Evolutionary conservation across 2,888 invertebrate species (phyloP).

Genomic region (Athalia rosae): DNA sequence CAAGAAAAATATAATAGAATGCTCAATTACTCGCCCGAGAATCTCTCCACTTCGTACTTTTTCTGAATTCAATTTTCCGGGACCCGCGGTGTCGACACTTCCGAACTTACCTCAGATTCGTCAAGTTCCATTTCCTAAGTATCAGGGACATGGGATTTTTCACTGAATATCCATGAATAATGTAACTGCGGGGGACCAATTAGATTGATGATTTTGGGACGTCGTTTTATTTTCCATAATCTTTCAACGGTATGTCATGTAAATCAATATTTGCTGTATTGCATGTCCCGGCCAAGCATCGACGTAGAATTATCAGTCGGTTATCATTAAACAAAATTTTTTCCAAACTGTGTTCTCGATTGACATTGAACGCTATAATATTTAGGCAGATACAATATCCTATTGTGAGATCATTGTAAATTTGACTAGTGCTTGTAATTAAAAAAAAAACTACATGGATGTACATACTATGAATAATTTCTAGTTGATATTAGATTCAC

Average conservation of each 20-base stretch:
- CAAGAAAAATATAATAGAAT: slow-evolving; percentile 5
- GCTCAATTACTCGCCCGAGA: slow-evolving; percentile 15
- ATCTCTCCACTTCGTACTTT: slow-evolving; percentile 9
- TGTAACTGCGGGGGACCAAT: slow-evolving; percentile 2
- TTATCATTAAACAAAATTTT: not conserved
- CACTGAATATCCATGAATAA: not conserved
- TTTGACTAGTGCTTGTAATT: not conserved
- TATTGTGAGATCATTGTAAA: not conserved
- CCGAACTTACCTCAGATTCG: no score
- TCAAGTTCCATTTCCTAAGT: no score
- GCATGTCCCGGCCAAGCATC: no score
- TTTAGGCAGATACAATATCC: not conserved
- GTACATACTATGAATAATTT: slow-evolving; percentile 10
- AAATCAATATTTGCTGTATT: no score
- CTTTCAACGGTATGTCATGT: not conserved
- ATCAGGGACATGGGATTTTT: not conserved
- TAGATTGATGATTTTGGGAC: not conserved
- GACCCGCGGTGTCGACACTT: no score
- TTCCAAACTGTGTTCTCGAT: not conserved
- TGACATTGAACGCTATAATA: not conserved
- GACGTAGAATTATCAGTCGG: not conserved
- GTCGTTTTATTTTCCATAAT: not conserved
- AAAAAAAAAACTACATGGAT: not conserved
- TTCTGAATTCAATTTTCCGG: not conserved
- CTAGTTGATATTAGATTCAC: not conserved